Evolutionary conservation across 2,113 vertebrate species (phyloP).

Genomic region (Tricholaema leucomelas): DNA sequence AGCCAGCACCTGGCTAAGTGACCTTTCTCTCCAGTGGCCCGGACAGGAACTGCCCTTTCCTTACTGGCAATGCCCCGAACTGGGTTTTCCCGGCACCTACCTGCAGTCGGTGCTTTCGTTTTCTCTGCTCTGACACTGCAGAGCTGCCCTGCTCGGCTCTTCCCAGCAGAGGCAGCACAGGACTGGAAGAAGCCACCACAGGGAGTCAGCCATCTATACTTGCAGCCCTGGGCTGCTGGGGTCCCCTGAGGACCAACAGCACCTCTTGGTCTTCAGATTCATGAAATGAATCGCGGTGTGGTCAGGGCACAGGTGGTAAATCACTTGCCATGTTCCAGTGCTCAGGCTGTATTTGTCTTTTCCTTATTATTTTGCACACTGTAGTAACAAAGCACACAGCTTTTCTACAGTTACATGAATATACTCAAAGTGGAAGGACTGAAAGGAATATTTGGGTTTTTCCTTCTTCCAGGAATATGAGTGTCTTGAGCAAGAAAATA

Average conservation of each 20-base stretch:
- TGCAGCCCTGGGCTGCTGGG: not conserved
- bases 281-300: rapidly evolving
- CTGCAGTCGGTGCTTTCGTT: not conserved
- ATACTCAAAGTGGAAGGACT: not conserved
- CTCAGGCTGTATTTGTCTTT: not conserved
- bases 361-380: not conserved
- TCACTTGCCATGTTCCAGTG: not conserved
- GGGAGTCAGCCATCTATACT: not conserved
- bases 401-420: not conserved
- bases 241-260: not conserved
- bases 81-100: not conserved
- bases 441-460: conserved; percentile 30
- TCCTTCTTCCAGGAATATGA: conserved; percentile 83
- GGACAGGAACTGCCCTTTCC: not conserved
- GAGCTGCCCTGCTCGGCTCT: not conserved
- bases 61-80: not conserved
- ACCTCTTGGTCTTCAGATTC: not conserved
- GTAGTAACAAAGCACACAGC: not conserved
- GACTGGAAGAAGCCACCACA: not conserved
- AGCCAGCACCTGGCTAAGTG: not conserved
- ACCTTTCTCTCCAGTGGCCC: not conserved
- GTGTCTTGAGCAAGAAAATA: conserved; percentile 89
- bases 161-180: not conserved
- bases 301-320: rapidly evolving
- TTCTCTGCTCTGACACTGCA: not conserved